Conservation (phyloP, 2,113 vertebrate species). For the Herpailurus yagouaroundi region DNA sequence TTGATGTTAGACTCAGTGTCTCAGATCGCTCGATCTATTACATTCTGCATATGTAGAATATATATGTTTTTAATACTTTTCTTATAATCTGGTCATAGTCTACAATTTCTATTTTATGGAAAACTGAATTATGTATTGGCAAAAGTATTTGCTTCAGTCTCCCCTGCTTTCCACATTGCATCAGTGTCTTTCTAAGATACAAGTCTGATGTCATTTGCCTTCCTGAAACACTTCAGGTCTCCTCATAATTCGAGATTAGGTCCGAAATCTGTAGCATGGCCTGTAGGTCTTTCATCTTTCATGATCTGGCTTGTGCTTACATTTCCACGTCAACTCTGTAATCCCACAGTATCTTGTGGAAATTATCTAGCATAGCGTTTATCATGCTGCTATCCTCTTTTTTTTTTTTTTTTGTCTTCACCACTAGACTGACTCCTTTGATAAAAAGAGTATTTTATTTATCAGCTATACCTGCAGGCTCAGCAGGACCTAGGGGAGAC, state of each 20-base stretch:
- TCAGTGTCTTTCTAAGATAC: neutral
- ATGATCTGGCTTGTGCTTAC: neutral
- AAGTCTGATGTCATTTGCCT: neutral
- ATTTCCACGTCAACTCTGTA: neutral
- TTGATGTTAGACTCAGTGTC: neutral
- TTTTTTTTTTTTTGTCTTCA: neutral
- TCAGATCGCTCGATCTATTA: neutral
- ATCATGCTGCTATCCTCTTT: neutral
- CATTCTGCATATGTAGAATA: neutral
- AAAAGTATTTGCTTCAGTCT: neutral
- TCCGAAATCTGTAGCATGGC: neutral
- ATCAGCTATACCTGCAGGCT: neutral
- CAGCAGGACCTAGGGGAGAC: neutral
- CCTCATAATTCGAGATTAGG: neutral
- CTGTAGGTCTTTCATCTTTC: neutral
- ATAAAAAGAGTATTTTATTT: neutral
- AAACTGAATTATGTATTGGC: neutral
- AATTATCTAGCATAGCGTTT: neutral
- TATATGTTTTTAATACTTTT: neutral
- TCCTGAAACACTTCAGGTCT: neutral
- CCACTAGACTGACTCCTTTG: neutral
- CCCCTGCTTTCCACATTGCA: neutral
- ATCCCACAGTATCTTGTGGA: neutral
- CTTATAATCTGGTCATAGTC: neutral
- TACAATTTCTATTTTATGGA: neutral